Conservation (phyloP, 1,140 invertebrate genomes). For the Lordiphosa mommai region DNA sequence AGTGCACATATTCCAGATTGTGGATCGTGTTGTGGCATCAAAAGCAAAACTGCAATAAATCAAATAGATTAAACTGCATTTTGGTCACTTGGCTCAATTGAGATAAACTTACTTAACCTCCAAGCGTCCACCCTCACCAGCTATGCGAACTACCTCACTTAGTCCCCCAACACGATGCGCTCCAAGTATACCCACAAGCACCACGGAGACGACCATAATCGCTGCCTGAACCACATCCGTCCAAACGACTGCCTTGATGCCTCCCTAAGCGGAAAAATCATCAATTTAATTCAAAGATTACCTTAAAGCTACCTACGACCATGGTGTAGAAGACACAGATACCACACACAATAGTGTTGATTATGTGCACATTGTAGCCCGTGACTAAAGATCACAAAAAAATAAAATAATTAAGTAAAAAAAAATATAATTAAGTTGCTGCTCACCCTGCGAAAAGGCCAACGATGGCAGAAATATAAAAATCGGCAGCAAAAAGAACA, state of each 20-base stretch:
- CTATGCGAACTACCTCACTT: slow-evolving; percentile 83
- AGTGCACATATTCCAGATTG: slow-evolving; percentile 54
- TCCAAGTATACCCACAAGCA: slow-evolving; percentile 85
- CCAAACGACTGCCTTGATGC: slow-evolving; percentile 93
- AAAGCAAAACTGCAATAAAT: slow-evolving; percentile 35
- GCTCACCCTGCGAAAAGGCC: slow-evolving; percentile 86
- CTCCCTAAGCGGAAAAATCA: slow-evolving; percentile 83
- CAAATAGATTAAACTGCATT: not conserved
- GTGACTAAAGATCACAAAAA: slow-evolving; percentile 81
- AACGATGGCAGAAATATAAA: slow-evolving; percentile 84
- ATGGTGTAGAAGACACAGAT: slow-evolving; percentile 92
- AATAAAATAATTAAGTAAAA: not conserved
- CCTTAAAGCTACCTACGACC: slow-evolving; percentile 82
- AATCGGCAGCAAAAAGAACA: slow-evolving; percentile 64
- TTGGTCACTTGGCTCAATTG: not conserved
- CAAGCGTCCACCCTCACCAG: slow-evolving; percentile 81
- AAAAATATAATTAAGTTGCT: not conserved
- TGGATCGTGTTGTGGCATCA: slow-evolving; percentile 39
- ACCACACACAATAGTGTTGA: slow-evolving; percentile 86
- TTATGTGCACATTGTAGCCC: slow-evolving; percentile 85
- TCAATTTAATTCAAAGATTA: not conserved
- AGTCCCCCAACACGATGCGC: slow-evolving; percentile 85
- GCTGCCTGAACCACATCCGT: slow-evolving; percentile 90
- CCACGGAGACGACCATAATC: slow-evolving; percentile 87
- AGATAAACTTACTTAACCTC: slow-evolving; percentile 82